Base-by-base conservation (phyloP, 2,797 vertebrate species). In the Sebastes aleutianus region DNA sequence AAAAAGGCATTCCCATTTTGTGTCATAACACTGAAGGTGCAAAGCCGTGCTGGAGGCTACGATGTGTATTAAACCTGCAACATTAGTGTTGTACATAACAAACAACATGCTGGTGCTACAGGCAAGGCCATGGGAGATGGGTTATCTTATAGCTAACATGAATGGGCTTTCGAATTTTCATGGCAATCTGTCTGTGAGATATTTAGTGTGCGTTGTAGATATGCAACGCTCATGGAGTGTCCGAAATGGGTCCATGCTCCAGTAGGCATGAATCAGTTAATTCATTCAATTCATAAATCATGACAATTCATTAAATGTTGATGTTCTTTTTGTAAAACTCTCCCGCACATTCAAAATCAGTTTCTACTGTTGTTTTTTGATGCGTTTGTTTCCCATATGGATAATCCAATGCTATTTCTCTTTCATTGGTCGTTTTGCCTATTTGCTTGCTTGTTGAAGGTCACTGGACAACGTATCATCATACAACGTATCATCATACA, bases 1-100 rank as follows among this genome's bases (percentile, higher is more conserved):
- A 39, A 70, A 43, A 63, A 47, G 91, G 82, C 77, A 83, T 87
- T 80, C 18, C 77, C 22, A 26, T 76, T 70, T 69, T 65, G 24
- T 79, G 61, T 80, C 47, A 43, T 43, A 78, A 58, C 67, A 66
- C 3, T 62, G 26, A 75, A 39, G 14, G 59, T 78, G 47, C 6
- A 47, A 76, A 65, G 20, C 26, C 32, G 4, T 22, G 57, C 62
- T 50, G 6, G 3, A 36, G 56, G 77, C 75, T 62, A 9, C 31
- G 13, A 22, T 62, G 24, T 59, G 53, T 14, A 76, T 74, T 50
- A 75, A 74, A 72, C 3, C 11, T 4, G 12, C 20, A 64, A 70
- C 36, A 70, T 66, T 11, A 65, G 13, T n/a, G 11, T 59, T 65
- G 29, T 53, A 34, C n/a, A 61, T 18, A n/a, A 64, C 58, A 78